A percentile compares a stretch with the other conserved stretches of the same genome.
These are phyloP conservation scores for Sardina pilchardus DNA, from an alignment of 2,113 vertebrate species.

Conservation along the genomic window DNA sequence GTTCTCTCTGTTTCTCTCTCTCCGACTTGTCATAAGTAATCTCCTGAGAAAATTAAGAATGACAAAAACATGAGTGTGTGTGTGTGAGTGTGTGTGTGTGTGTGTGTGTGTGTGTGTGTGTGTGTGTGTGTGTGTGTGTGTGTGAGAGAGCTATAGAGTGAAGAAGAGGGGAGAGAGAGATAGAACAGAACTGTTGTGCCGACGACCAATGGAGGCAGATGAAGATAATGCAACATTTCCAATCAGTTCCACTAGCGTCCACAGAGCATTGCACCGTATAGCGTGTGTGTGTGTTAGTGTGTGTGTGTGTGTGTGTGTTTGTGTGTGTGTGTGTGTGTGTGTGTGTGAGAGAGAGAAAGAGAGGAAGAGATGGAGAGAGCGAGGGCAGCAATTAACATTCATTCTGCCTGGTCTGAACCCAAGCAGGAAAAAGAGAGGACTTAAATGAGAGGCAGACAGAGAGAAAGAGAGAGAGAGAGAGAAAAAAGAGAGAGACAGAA, in stretches of 20 bases:
- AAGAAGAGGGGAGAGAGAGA: not conserved
- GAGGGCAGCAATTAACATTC: no score
- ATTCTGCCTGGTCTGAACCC: no score
- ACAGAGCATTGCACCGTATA: not conserved
- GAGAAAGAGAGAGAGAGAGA: not conserved
- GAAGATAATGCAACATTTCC: not conserved
- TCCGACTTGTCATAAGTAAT: not conserved
- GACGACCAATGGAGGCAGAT: not conserved
- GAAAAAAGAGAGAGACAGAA: not conserved
- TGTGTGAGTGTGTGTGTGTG: no score
- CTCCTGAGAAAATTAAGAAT: not conserved
- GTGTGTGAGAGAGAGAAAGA: not conserved
- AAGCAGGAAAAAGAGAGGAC: no score
- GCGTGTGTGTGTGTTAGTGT: not conserved
- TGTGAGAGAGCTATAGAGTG: not conserved
- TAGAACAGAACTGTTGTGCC: not conserved
- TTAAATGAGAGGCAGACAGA: no score
- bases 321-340: not conserved
- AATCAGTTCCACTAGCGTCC: slow-evolving; percentile 3
- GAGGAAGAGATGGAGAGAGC: slow-evolving; percentile 2
- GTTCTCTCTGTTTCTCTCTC: not conserved
- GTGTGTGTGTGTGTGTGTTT: no score
- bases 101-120: not conserved
- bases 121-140: not conserved
- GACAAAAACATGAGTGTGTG: not conserved